Conservation (phyloP, 2,888 invertebrate species). For the Enchytraeus crypticus region DNA sequence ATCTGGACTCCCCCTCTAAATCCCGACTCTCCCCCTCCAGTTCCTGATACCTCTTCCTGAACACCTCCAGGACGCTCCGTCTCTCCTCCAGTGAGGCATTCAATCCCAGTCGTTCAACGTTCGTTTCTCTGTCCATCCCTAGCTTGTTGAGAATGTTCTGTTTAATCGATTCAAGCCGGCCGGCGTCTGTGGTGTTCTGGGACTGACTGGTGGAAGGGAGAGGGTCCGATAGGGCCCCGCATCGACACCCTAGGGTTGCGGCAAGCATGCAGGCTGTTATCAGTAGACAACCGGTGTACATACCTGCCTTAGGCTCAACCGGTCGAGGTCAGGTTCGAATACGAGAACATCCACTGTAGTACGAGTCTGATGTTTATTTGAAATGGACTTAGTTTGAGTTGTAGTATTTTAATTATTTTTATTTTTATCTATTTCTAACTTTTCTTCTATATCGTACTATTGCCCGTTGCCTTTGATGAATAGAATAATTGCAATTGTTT, state of each 20-base stretch:
- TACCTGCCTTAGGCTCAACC: no score
- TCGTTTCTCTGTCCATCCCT: slow-evolving; percentile 57
- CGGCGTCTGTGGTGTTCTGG: neutral
- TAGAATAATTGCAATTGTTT: no score
- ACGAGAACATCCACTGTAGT: no score
- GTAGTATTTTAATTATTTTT: no score
- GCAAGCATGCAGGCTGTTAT: no score
- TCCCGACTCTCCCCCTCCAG: slow-evolving; percentile 10
- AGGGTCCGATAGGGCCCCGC: neutral
- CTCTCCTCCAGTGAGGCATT: slow-evolving; percentile 17
- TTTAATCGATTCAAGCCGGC: slow-evolving; percentile 10
- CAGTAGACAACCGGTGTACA: no score
- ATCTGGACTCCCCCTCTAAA: slow-evolving; percentile 14
- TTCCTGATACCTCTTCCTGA: slow-evolving; percentile 18
- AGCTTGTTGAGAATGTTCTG: slow-evolving; percentile 44
- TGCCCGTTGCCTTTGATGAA: no score
- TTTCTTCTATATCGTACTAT: no score
- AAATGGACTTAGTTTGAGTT: no score
- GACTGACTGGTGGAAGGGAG: neutral
- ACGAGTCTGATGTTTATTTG: no score
- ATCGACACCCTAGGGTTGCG: neutral
- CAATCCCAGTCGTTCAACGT: slow-evolving; percentile 29
- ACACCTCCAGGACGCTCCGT: slow-evolving; percentile 17
- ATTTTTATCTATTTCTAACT: no score
- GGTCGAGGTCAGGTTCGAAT: no score